Percentiles rank a stretch among this genome's conserved stretches.
Conservation (phyloP, 2,797 vertebrate genomes). For the Streptopelia turtur region DNA sequence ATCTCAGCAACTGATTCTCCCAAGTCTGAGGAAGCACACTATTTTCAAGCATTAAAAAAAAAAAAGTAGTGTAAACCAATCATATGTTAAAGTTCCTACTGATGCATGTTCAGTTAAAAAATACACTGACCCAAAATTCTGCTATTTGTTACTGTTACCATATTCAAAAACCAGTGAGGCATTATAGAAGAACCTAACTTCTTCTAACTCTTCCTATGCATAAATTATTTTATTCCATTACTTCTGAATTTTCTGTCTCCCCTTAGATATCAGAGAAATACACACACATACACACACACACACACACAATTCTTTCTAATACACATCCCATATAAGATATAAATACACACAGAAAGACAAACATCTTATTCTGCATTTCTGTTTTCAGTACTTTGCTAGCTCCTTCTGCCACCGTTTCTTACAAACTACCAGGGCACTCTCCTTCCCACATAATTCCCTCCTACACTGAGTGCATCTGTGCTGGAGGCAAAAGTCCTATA, state of each 20-base stretch:
- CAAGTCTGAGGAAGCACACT: not conserved
- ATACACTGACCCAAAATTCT: not conserved
- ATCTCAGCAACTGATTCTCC: not conserved
- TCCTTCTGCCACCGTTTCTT: not conserved
- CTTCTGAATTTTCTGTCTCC: not conserved
- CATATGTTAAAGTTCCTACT: not conserved
- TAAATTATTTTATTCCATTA: not conserved
- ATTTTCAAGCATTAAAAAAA: not conserved
- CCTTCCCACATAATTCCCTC: not conserved
- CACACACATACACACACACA: not conserved
- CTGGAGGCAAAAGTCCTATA: not conserved
- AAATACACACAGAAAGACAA: not conserved
- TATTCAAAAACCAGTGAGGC: not conserved
- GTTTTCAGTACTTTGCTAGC: not conserved
- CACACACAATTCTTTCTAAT: not conserved
- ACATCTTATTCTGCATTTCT: not conserved
- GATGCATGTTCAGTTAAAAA: not conserved
- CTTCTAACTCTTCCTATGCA: not conserved
- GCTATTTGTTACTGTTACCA: not conserved
- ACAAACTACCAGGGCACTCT: not conserved
- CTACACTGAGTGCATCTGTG: not conserved
- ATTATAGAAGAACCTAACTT: not conserved
- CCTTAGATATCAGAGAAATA: not conserved
- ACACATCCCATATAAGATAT: not conserved
- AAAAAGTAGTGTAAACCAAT: not conserved